These are phyloP conservation scores for Leptinotarsa defecta DNA, from an alignment of 1,140 invertebrate genomes.

Conservation along the genomic window DNA sequence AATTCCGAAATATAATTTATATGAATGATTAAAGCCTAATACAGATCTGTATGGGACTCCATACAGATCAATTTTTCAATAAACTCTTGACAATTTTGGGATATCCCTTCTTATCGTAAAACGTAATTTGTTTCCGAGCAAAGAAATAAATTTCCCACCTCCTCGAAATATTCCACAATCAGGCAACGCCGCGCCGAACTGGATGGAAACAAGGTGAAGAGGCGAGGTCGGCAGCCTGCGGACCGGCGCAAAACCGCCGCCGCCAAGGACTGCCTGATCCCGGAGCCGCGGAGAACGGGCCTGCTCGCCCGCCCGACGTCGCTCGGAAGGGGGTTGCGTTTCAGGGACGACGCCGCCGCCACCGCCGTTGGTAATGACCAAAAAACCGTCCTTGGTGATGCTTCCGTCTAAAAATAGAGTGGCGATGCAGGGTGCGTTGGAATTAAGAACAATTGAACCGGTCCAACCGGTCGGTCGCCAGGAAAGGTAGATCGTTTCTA, in stretches of 20 bases:
- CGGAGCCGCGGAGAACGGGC: constrained; percentile 20
- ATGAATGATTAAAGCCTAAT: too few species aligned
- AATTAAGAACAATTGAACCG: too few species aligned
- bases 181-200: constrained; percentile 13
- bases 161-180: constrained; percentile 13
- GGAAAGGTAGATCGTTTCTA: too few species aligned
- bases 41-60: too few species aligned
- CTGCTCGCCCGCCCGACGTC: too few species aligned
- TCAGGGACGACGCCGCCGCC: background rate
- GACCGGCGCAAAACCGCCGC: constrained; percentile 28
- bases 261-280: constrained; percentile 37
- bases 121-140: too few species aligned
- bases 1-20: too few species aligned
- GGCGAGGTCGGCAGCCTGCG: constrained; percentile 45
- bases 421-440: background rate
- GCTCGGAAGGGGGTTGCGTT: background rate
- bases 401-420: background rate
- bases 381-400: background rate
- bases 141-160: background rate
- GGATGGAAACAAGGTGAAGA: constrained; percentile 43
- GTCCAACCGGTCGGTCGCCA: too few species aligned
- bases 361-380: constrained; percentile 1
- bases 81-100: too few species aligned
- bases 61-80: too few species aligned
- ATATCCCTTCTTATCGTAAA: too few species aligned